Conservation (phyloP, 2,888 invertebrate genomes). For the Bursaphelenchus okinawaensis region DNA sequence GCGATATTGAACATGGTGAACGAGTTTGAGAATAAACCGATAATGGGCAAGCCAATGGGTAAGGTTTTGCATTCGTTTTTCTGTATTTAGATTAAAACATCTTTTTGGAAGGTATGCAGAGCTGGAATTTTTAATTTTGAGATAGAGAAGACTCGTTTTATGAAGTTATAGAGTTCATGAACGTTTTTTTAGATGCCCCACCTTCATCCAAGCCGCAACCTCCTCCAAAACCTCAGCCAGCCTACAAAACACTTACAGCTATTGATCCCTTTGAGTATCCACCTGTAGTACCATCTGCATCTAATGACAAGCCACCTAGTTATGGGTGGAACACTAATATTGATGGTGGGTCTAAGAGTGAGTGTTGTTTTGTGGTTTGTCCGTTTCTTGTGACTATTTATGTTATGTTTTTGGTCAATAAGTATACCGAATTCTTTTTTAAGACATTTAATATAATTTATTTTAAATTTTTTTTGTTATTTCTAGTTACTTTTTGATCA, state of each 20-base stretch:
- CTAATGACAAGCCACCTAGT: background rate
- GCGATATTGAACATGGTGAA: conserved; percentile 24
- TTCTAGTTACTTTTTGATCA: no score
- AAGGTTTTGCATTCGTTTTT: background rate
- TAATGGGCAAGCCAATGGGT: conserved; percentile 18
- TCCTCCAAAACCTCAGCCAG: conserved; percentile 4
- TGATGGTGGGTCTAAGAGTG: conserved; percentile 3
- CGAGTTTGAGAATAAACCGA: conserved; percentile 25
- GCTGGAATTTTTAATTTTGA: no score
- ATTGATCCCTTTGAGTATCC: conserved; percentile 26
- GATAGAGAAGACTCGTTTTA: no score
- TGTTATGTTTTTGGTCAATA: background rate
- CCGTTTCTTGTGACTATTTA: background rate
- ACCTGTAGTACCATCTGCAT: conserved; percentile 19
- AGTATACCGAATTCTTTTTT: conserved; percentile 2
- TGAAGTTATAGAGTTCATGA: no score
- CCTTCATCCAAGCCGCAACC: background rate
- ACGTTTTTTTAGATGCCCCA: background rate
- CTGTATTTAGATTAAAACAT: background rate
- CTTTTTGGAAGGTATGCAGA: background rate
- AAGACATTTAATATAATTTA: no score
- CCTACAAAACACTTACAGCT: conserved; percentile 21
- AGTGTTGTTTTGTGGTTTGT: conserved; percentile 6
- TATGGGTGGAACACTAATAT: background rate
- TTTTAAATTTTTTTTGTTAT: no score